Conservation (phyloP, 2,888 invertebrate genomes). For the Caenorhabditis sp. region DNA sequence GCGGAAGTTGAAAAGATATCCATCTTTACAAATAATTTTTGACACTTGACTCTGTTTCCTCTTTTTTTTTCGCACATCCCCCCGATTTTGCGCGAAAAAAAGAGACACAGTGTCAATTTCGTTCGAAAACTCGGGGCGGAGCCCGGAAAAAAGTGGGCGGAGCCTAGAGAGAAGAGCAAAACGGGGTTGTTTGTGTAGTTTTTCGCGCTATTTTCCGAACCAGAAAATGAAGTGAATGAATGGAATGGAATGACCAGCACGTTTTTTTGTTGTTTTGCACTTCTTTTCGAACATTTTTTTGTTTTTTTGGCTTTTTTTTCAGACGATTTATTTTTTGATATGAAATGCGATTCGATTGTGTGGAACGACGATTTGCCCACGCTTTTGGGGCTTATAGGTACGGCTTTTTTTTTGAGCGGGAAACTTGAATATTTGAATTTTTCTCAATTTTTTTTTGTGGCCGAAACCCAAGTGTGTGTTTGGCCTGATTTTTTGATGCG, state of each 20-base stretch:
- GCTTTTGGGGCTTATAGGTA: slow-evolving; percentile 60
- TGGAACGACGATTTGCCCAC: slow-evolving; percentile 63
- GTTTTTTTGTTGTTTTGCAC: not conserved
- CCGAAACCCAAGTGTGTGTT: too few relatives aligned
- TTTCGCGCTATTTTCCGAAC: not conserved
- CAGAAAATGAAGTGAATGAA: too few relatives aligned
- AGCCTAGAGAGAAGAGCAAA: not conserved
- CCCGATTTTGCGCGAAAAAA: too few relatives aligned
- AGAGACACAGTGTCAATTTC: slow-evolving; percentile 1
- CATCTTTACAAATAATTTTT: not conserved
- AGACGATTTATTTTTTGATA: not conserved
- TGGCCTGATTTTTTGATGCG: too few relatives aligned
- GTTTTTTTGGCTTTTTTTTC: not conserved
- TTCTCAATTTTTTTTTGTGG: too few relatives aligned
- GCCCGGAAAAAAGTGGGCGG: not conserved
- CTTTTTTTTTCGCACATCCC: too few relatives aligned
- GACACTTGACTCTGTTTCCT: not conserved
- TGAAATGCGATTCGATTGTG: slow-evolving; percentile 64
- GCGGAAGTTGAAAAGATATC: not conserved
- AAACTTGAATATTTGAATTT: not conserved
- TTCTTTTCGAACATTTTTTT: not conserved
- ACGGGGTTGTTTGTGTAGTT: not conserved
- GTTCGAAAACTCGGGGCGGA: not conserved
- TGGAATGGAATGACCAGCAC: not conserved
- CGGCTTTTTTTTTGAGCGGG: not conserved